These are phyloP conservation scores for Eospalax fontanierii DNA, from an alignment of 2,797 vertebrate species.

Conservation along the genomic window DNA sequence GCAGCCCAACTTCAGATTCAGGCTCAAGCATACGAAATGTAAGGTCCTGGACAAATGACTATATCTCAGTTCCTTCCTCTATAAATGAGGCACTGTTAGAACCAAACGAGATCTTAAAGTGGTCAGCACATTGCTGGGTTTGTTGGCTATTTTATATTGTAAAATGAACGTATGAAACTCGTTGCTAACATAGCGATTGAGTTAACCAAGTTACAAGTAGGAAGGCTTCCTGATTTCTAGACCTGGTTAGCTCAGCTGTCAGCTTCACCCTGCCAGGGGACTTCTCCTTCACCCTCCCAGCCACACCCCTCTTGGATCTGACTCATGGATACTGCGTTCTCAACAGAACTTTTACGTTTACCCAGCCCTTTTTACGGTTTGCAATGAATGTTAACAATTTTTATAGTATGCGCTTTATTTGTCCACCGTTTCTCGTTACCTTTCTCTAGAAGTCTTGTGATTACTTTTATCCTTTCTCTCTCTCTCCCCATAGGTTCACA, in stretches of 20 bases:
- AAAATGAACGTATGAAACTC: background rate
- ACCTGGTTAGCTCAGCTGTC: background rate
- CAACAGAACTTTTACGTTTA: background rate
- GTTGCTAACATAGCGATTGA: background rate
- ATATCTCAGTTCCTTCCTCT: background rate
- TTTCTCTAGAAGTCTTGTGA: background rate
- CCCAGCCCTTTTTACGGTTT: conserved; percentile 32
- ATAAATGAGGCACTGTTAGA: background rate
- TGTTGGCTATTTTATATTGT: background rate
- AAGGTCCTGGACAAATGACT: background rate
- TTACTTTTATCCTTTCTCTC: background rate
- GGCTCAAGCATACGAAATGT: background rate
- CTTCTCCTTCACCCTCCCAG: background rate
- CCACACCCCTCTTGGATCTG: background rate
- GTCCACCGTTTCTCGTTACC: background rate
- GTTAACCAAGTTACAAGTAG: background rate
- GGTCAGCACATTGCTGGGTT: background rate
- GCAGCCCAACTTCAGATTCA: background rate
- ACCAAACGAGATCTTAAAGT: background rate
- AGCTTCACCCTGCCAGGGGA: background rate
- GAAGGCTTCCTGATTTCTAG: background rate
- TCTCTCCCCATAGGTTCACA: background rate
- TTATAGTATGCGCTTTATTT: background rate
- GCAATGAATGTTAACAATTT: background rate
- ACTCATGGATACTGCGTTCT: background rate